Evolutionary conservation across 2,113 vertebrate species (phyloP).

Genomic region (Xenus cinereus): DNA sequence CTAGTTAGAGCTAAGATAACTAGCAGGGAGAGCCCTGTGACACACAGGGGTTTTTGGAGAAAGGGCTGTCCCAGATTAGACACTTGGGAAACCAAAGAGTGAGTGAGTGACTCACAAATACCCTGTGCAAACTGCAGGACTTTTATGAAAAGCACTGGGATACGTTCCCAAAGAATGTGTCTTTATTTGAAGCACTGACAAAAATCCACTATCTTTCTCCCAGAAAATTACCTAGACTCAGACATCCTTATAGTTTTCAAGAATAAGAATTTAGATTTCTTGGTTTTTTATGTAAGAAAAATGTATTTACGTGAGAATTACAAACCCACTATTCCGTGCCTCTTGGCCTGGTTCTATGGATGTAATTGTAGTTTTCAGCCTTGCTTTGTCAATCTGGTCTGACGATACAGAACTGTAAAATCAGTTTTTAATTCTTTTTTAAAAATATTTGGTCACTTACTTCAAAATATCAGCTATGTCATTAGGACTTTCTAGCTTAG

Average conservation of each 20-base stretch:
- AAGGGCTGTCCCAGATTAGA: neutral
- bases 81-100: neutral
- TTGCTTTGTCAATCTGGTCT: neutral
- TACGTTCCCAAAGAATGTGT: neutral
- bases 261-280: neutral
- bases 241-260: neutral
- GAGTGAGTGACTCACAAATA: neutral
- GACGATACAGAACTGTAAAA: neutral
- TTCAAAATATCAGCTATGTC: neutral
- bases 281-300: neutral
- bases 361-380: neutral
- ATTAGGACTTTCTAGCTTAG: neutral
- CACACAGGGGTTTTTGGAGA: neutral
- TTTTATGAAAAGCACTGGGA: neutral
- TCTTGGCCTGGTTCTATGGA: fast-evolving
- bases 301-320: neutral
- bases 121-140: neutral
- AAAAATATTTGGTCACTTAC: neutral
- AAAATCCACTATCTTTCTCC: neutral
- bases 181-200: neutral
- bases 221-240: neutral
- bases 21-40: neutral
- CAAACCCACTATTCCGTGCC: neutral
- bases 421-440: neutral
- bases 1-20: neutral